phyloP scores from a whole-genome alignment of 2,797 vertebrate species.

The Oreonectes daqikongensis region DNA sequence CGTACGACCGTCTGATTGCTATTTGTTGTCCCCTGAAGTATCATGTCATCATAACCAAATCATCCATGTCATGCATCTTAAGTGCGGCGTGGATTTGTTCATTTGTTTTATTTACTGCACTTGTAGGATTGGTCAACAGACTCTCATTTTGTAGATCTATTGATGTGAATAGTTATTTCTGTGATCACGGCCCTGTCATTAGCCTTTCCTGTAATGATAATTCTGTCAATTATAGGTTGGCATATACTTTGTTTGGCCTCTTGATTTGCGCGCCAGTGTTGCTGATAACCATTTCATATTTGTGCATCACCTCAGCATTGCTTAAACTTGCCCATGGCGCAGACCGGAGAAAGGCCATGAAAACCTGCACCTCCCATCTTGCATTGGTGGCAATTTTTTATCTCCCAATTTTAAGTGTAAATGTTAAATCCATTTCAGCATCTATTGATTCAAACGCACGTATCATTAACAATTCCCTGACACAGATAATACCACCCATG shows the following conservation, averaged over 20 bases:
- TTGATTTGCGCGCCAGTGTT: slow-evolving; percentile 55
- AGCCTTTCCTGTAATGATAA: slow-evolving; percentile 62
- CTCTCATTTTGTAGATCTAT: slow-evolving; percentile 68
- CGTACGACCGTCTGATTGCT: slow-evolving; percentile 54
- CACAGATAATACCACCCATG: slow-evolving; percentile 63
- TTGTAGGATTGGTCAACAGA: slow-evolving; percentile 51
- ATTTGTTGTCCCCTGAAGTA: slow-evolving; percentile 53
- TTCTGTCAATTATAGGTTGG: slow-evolving; percentile 44
- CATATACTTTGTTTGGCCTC: background rate
- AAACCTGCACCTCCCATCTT: slow-evolving; percentile 68
- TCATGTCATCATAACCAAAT: slow-evolving; percentile 44
- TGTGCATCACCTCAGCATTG: slow-evolving; percentile 59
- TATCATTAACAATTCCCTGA: slow-evolving; percentile 63
- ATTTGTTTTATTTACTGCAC: background rate
- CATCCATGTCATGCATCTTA: slow-evolving; percentile 21
- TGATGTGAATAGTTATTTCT: slow-evolving; percentile 64
- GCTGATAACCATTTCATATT: slow-evolving; percentile 61
- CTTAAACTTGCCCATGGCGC: slow-evolving; percentile 55
- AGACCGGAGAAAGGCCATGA: slow-evolving; percentile 58
- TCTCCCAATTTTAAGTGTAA: slow-evolving; percentile 61
- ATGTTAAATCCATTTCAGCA: slow-evolving; percentile 40
- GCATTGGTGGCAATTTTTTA: slow-evolving; percentile 66
- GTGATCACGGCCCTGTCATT: slow-evolving; percentile 63
- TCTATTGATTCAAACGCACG: slow-evolving; percentile 65
- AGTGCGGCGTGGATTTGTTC: slow-evolving; percentile 24